Evolutionary conservation across 1,140 invertebrate species (phyloP).

Genomic region (Varroa destructor): DNA sequence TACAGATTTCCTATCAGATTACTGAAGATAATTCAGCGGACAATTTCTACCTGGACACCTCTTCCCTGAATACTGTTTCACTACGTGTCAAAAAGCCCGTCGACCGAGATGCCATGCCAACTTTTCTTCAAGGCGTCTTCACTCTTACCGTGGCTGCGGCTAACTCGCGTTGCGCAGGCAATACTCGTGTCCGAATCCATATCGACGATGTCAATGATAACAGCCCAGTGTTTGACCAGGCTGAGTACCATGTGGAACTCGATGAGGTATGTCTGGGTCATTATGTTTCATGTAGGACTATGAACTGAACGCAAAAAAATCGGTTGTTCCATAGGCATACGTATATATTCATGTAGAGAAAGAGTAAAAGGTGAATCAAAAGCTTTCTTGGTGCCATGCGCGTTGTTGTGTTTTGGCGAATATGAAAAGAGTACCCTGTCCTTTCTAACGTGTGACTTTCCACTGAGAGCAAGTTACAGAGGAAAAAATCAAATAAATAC

Average conservation of each 20-base stretch:
- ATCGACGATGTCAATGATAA: constrained; percentile 60
- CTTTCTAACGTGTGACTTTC: no score
- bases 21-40: constrained; percentile 38
- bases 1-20: constrained; percentile 36
- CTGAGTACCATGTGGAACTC: constrained; percentile 36
- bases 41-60: constrained; percentile 36
- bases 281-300: no score
- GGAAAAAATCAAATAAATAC: no score
- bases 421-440: no score
- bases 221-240: constrained; percentile 60
- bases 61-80: constrained; percentile 33
- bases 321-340: no score
- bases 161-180: constrained; percentile 35
- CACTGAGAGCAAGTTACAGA: no score
- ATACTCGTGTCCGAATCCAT: constrained; percentile 34
- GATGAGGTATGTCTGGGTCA: constrained; percentile 33
- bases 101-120: constrained; percentile 36
- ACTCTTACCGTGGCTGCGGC: constrained; percentile 36
- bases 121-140: constrained; percentile 37
- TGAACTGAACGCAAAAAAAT: no score
- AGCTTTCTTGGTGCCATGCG: no score
- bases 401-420: no score
- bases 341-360: no score
- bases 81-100: constrained; percentile 36
- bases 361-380: no score